Evolutionary conservation across 2,113 vertebrate species (phyloP).

Genomic region (Todiramphus saurophagus): DNA sequence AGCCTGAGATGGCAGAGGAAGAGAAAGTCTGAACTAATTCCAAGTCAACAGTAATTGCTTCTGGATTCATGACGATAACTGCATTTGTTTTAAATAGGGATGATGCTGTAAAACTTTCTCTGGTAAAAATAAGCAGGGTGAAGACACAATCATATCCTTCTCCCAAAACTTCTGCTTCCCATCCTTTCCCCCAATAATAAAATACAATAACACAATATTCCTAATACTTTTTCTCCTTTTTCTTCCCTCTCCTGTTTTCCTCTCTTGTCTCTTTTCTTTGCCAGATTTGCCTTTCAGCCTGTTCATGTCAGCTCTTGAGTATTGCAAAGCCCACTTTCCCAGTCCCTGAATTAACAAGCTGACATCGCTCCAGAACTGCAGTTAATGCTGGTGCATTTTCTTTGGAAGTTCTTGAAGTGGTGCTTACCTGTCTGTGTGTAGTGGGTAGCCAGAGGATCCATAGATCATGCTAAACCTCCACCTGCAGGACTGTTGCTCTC

Average conservation of each 20-base stretch:
- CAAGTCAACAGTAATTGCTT: not conserved
- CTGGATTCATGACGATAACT: not conserved
- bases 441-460: not conserved
- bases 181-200: not conserved
- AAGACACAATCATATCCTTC: not conserved
- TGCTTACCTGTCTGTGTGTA: not conserved
- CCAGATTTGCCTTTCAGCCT: not conserved
- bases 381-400: not conserved
- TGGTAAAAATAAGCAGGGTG: not conserved
- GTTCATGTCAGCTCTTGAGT: not conserved
- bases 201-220: not conserved
- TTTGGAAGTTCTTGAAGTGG: not conserved
- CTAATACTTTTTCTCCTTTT: not conserved
- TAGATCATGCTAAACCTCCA: not conserved
- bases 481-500: not conserved
- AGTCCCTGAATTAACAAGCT: not conserved
- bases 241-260: not conserved
- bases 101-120: not conserved
- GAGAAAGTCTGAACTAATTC: not conserved
- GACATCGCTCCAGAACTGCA: not conserved
- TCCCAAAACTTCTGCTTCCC: not conserved
- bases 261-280: not conserved
- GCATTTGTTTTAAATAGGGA: not conserved
- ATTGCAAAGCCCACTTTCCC: not conserved
- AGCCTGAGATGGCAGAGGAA: not conserved